Percentiles rank a stretch among this genome's conserved stretches.
phyloP scores from a whole-genome alignment of 2,888 invertebrate genomes.

The Alloscopus bannaensis region DNA sequence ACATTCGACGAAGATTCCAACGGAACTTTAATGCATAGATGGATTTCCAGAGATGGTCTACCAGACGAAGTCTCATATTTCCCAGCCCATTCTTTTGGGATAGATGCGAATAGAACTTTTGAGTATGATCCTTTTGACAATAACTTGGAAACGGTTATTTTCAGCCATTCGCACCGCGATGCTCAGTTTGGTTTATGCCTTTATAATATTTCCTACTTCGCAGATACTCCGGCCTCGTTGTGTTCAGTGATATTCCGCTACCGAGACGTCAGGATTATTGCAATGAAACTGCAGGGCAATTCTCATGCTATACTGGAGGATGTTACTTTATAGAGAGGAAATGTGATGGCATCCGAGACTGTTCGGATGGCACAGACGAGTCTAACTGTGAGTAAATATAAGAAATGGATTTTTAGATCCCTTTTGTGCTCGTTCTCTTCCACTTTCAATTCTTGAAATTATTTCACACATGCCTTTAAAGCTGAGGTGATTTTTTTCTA shows the following conservation, averaged over 20 bases:
- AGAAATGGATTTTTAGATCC: background rate
- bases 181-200: background rate
- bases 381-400: conserved; percentile 80
- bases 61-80: conserved; percentile 91
- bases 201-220: background rate
- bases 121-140: conserved; percentile 80
- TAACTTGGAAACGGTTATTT: background rate
- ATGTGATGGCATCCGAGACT: conserved; percentile 87
- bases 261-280: conserved; percentile 83
- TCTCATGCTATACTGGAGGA: conserved; percentile 85
- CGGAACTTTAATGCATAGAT: conserved; percentile 88
- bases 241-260: conserved; percentile 91
- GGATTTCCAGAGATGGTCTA: conserved; percentile 90
- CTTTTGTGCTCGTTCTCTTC: conserved; percentile 1
- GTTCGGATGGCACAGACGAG: conserved; percentile 91
- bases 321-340: conserved; percentile 86
- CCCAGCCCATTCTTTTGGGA: conserved; percentile 92
- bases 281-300: conserved; percentile 83
- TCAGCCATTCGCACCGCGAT: background rate
- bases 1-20: conserved; percentile 90
- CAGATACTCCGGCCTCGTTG: conserved; percentile 85
- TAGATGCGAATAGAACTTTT: conserved; percentile 96
- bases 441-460: conserved; percentile 1
- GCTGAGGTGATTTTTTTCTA: conserved; percentile 73
- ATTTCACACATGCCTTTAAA: conserved; percentile 13